Base-by-base conservation (phyloP, 2,797 vertebrate species). In the Ficedula albicollis region DNA sequence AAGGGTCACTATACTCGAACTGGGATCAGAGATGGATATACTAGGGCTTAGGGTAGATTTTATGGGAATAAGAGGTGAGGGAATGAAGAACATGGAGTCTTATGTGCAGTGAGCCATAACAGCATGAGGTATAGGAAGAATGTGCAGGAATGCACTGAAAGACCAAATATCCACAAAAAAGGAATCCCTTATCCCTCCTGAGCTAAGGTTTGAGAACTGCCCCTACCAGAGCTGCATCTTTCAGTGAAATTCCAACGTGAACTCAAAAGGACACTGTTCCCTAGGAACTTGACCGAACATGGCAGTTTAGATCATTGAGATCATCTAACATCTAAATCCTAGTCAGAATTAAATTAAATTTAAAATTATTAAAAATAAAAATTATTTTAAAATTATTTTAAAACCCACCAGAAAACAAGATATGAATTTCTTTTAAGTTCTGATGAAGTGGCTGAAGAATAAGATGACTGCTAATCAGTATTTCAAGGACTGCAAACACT, bases 371-470 rank as follows among this genome's bases (percentile, higher is more conserved):
- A 34, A 75, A 81, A 56, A 23, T 23, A 72, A 84, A 83, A 88
- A 32, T 18, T 0, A 85, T 20, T 2, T 30, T 14, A 67, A 79
- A 85, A n/a, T 20, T 0, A 85, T 26, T 2, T n/a, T 68, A 27
- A n/a, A 1, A 1, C 1, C 1, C 6, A 66, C 9, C 15, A 55
- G 38, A 70, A 84, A 11, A 6, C 6, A 44, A 43, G 12, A 46
- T 41, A 62, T 4, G 0, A 55, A 49, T 67, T 46, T 74, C 25
- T 83, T 68, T 3, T 30, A 63, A 43, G 6, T 56, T 77, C 27
- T 10, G 11, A 64, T 32, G 6, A 85, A 91, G 1, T 27, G 10
- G 72, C 63, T 46, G n/a, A 86, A 74, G 21, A 83, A 78, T 43
- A 13, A 34, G 14, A 44, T 82, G 26, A 19, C 46, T 78, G 34